Evolutionary conservation across 2,797 vertebrate genomes (phyloP).

Genomic region (Parambassis ranga): DNA sequence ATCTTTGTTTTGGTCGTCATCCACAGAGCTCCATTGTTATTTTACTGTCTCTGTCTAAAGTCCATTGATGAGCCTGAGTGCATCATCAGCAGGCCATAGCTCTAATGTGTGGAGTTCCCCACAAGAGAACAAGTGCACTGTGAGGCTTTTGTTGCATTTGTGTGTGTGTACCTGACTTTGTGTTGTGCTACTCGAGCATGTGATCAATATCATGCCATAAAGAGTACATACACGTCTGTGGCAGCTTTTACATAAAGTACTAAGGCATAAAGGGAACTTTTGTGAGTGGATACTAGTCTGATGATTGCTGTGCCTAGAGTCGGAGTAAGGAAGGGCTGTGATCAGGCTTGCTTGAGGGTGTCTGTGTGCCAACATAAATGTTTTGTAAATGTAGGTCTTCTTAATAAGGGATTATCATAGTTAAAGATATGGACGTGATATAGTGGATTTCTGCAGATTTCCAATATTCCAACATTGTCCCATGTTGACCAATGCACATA

Average conservation of each 20-base stretch:
- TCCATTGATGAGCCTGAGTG: conserved; percentile 63
- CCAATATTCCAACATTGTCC: no score
- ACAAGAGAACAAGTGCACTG: background rate
- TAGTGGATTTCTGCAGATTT: no score
- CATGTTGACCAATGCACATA: no score
- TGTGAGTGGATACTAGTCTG: background rate
- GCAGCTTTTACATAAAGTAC: background rate
- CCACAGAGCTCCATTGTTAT: conserved; percentile 67
- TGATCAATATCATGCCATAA: no score
- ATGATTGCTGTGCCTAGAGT: conserved; percentile 27
- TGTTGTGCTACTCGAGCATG: no score
- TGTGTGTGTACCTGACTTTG: no score
- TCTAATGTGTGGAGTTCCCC: conserved; percentile 36
- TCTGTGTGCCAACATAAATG: background rate
- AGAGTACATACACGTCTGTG: background rate
- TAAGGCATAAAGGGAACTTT: background rate
- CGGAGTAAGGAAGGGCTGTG: conserved; percentile 34
- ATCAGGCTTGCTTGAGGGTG: background rate
- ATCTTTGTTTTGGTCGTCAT: conserved; percentile 38
- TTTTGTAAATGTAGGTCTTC: no score
- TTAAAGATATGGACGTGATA: no score
- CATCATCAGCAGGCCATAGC: conserved; percentile 53
- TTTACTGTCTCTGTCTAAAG: conserved; percentile 35
- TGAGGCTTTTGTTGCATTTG: background rate
- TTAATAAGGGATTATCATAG: no score